Percentiles rank a stretch among this genome's conserved stretches.
phyloP scores from a whole-genome alignment of 2,797 vertebrate species.

The Melanotaenia parkinsoni region DNA sequence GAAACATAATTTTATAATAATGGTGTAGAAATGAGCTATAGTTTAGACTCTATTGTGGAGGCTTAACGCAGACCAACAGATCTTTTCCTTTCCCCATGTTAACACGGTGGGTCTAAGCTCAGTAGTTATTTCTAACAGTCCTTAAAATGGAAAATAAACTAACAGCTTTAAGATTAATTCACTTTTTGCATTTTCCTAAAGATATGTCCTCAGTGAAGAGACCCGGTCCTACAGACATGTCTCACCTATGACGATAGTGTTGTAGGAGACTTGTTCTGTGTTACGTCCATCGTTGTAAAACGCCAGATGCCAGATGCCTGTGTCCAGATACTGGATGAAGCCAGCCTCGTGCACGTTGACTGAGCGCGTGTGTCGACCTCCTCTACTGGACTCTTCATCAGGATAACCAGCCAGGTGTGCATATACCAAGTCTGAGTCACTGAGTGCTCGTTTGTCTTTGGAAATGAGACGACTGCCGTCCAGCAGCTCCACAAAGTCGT shows the following conservation, averaged over 20 bases:
- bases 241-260: slow-evolving; percentile 95
- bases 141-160: not conserved
- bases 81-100: no score
- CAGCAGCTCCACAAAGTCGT: slow-evolving; percentile 96
- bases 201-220: not conserved
- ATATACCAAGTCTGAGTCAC: slow-evolving; percentile 37
- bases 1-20: no score
- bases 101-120: no score
- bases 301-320: slow-evolving; percentile 97
- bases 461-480: slow-evolving; percentile 95
- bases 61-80: no score
- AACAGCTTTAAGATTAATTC: no score
- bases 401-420: slow-evolving; percentile 5
- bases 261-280: slow-evolving; percentile 93
- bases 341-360: slow-evolving; percentile 93
- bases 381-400: slow-evolving; percentile 52
- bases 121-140: not conserved
- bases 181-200: not conserved
- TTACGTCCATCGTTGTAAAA: slow-evolving; percentile 98
- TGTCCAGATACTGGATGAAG: slow-evolving; percentile 96
- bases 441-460: slow-evolving; percentile 90
- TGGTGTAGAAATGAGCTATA: no score
- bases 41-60: no score
- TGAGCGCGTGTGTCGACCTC: slow-evolving; percentile 86
- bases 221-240: not conserved